Percentiles rank a stretch among this genome's conserved stretches.
Evolutionary conservation across 2,888 invertebrate genomes (phyloP).

Genomic region (Drosophila fulvimacula): DNA sequence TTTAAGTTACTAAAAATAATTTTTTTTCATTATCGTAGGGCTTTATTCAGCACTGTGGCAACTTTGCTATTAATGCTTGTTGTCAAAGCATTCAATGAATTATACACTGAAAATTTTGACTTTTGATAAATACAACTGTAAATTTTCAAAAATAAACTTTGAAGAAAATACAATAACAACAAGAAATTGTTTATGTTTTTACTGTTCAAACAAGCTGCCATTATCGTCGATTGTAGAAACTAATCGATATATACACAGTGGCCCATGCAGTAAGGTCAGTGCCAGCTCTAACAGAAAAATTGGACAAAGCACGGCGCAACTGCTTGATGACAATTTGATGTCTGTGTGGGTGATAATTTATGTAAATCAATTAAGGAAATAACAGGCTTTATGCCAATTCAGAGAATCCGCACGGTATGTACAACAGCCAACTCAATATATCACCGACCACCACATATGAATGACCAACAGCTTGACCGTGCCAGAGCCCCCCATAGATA

Average conservation of each 20-base stretch:
- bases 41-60: not conserved
- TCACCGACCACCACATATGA: not conserved
- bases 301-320: not conserved
- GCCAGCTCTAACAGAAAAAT: not conserved
- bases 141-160: not conserved
- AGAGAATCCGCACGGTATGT: not conserved
- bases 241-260: constrained; percentile 1
- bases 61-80: not conserved
- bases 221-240: not conserved
- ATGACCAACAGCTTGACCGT: constrained; percentile 14
- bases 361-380: not conserved
- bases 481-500: constrained; percentile 28
- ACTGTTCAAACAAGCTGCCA: not conserved
- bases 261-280: not conserved
- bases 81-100: not conserved
- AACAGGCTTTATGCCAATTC: too few species aligned
- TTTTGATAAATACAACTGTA: not conserved
- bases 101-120: not conserved
- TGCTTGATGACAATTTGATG: not conserved
- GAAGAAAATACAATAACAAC: not conserved
- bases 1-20: not conserved
- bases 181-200: not conserved
- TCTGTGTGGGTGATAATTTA: not conserved
- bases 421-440: not conserved
- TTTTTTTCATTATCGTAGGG: not conserved